Evolutionary conservation across 2,888 invertebrate genomes (phyloP).

Genomic region (Athrips mouffetella): DNA sequence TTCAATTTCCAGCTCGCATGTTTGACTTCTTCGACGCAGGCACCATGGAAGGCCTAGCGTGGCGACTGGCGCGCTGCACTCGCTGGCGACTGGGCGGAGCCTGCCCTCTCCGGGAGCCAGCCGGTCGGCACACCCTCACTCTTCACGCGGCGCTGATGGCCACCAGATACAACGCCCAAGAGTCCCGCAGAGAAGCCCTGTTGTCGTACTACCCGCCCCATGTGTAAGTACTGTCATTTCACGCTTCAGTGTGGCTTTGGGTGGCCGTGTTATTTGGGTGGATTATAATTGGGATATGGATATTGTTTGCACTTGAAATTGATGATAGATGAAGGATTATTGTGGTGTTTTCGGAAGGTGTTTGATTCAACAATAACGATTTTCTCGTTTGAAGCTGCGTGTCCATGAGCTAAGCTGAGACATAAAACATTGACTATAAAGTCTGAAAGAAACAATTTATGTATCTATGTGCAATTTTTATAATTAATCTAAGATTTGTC

Average conservation of each 20-base stretch:
- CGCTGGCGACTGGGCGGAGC: conserved; percentile 79
- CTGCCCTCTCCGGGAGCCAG: conserved; percentile 54
- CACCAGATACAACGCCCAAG: conserved; percentile 66
- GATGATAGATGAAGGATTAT: no score
- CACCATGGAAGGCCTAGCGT: conserved; percentile 94
- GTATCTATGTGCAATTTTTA: no score
- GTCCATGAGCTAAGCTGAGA: no score
- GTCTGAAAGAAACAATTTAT: no score
- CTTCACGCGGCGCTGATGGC: conserved; percentile 79
- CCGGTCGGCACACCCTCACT: conserved; percentile 77
- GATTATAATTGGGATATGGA: no score
- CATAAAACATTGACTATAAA: no score
- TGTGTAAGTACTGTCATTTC: conserved; percentile 83
- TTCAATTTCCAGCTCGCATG: conserved; percentile 87
- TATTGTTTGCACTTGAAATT: no score
- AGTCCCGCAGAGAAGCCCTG: conserved; percentile 81
- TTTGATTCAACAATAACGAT: no score
- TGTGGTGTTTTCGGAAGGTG: no score
- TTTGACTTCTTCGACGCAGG: conserved; percentile 96
- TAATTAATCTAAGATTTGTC: no score
- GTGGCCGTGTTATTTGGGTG: no score
- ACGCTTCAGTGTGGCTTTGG: background rate
- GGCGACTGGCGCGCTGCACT: conserved; percentile 84
- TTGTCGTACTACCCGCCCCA: conserved; percentile 90
- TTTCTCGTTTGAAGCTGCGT: no score